Percentiles rank a stretch among this genome's conserved stretches.
Conservation (phyloP, 2,797 vertebrate genomes). For the Cynodonichthys magdalenae region DNA sequence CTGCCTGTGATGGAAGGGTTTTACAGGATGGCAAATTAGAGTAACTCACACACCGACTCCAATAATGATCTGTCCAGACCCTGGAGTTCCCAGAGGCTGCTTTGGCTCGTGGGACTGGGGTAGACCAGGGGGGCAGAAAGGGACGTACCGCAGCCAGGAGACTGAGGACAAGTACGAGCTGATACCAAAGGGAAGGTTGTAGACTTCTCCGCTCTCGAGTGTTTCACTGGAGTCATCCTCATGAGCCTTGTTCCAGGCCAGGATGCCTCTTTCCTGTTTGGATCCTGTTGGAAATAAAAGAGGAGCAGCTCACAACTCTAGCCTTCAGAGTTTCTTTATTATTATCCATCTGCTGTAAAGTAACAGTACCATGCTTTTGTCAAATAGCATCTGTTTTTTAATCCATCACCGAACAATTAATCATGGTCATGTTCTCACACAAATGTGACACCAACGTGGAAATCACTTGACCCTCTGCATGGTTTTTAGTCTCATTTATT, state of each 20-base stretch:
- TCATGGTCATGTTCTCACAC: neutral
- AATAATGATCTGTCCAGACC: slow-evolving; percentile 61
- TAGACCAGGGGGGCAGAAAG: slow-evolving; percentile 83
- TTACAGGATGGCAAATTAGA: slow-evolving; percentile 8
- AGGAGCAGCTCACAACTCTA: neutral
- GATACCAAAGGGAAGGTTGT: slow-evolving; percentile 89
- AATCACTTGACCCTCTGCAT: neutral
- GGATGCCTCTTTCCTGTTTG: slow-evolving; percentile 88
- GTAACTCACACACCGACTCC: slow-evolving; percentile 63
- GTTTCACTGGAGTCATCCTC: slow-evolving; percentile 72
- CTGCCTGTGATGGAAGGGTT: slow-evolving; percentile 41
- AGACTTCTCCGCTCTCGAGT: slow-evolving; percentile 80
- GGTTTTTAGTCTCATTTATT: neutral
- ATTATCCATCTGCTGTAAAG: neutral
- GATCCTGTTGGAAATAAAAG: slow-evolving; percentile 78
- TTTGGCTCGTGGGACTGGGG: slow-evolving; percentile 52
- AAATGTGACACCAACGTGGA: neutral
- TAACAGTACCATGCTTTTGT: neutral
- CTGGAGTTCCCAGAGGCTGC: slow-evolving; percentile 45
- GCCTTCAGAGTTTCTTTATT: neutral
- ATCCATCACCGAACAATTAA: neutral
- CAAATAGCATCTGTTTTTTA: neutral
- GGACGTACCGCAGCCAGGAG: slow-evolving; percentile 83
- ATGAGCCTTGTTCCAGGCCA: slow-evolving; percentile 85
- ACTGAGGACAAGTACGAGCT: slow-evolving; percentile 75